These are phyloP conservation scores for Carlito syrichta DNA, from an alignment of 2,113 vertebrate species.

Conservation along the genomic window DNA sequence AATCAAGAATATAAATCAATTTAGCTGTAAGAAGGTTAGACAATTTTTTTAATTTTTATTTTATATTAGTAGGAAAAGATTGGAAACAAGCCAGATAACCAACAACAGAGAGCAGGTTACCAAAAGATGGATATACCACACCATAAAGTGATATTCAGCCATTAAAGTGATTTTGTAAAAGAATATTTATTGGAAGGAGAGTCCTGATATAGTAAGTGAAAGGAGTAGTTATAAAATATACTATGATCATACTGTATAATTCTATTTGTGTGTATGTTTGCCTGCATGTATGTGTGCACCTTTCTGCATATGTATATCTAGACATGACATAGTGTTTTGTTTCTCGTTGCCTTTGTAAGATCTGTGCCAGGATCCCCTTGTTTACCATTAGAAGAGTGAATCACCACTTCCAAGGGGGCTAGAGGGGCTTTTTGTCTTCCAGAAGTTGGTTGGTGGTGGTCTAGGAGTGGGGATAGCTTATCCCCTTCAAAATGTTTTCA, in stretches of 20 bases:
- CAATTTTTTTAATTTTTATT: background rate
- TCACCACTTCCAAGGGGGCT: background rate
- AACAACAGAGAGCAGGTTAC: background rate
- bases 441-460: background rate
- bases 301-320: background rate
- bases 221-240: background rate
- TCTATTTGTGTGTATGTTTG: fast-evolving
- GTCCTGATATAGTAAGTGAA: background rate
- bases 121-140: background rate
- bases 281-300: fast-evolving
- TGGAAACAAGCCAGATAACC: background rate
- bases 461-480: background rate
- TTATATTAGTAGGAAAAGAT: background rate
- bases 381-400: background rate
- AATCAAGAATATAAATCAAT: background rate
- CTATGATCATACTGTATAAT: background rate
- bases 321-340: background rate
- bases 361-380: background rate
- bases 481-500: background rate
- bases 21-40: background rate
- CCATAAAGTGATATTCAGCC: background rate
- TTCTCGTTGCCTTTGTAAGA: background rate
- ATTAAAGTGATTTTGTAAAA: background rate
- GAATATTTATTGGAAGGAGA: background rate
- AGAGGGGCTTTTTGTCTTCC: background rate